Evolutionary conservation across 2,797 vertebrate genomes (phyloP).

Genomic region (Liparis tanakae): DNA sequence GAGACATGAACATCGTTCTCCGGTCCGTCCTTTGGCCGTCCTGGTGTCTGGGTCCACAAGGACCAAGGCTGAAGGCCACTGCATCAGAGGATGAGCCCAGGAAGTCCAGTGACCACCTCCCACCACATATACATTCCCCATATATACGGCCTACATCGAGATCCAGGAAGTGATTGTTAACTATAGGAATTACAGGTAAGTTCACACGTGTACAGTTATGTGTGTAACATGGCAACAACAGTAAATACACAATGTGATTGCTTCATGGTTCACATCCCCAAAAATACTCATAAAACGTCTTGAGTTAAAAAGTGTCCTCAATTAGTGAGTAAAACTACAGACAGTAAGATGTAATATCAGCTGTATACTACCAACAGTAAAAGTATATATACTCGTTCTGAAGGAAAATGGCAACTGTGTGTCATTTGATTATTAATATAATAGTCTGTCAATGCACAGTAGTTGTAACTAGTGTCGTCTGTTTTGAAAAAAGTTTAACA

Average conservation of each 20-base stretch:
- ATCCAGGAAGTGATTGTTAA: not conserved
- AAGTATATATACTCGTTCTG: not conserved
- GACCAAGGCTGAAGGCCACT: conserved; percentile 30
- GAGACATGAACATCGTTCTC: conserved; percentile 33
- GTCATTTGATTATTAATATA: conserved; percentile 4
- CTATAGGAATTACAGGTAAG: not conserved
- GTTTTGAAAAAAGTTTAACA: not conserved
- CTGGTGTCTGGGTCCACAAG: conserved; percentile 20
- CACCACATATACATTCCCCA: not conserved
- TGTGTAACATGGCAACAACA: not conserved
- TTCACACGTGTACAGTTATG: not conserved
- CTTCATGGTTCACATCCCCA: not conserved
- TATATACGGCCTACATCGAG: not conserved
- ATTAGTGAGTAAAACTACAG: not conserved
- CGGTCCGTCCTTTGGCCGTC: conserved; percentile 23
- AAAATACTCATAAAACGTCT: not conserved
- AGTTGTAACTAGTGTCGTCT: not conserved
- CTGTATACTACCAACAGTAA: not conserved
- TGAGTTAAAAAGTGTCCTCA: not conserved
- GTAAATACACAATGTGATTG: not conserved
- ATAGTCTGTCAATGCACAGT: not conserved
- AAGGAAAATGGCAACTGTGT: not conserved
- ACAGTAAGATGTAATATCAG: not conserved
- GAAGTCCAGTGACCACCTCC: not conserved
- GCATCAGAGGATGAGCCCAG: conserved; percentile 7